Base-by-base conservation (phyloP, 2,113 vertebrate genomes). In the Anas platyrhynchos region DNA sequence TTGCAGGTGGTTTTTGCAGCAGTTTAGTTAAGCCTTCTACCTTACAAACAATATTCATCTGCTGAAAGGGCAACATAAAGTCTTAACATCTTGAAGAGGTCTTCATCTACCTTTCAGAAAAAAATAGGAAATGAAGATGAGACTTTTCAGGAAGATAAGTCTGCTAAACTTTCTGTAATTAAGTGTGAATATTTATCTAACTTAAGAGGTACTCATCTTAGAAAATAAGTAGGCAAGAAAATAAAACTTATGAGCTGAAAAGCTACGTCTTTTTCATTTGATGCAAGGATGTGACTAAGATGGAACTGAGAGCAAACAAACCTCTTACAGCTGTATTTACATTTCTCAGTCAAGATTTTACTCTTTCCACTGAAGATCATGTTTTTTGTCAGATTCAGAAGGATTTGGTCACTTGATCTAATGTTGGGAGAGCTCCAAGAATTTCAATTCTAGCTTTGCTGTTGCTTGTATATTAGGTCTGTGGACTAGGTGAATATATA, bases 401-500 rank as follows among this genome's bases (percentile, higher is more conserved):
- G 0, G 0, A 9, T 69, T 22, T 7, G 10, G 46, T 92, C 81
- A 61, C 22, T 92, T 65, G 65, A 32, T 89, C 63, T 80, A 58
- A 59, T 14, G 27, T 66, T 92, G 81, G 34, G 36, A 83, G 41
- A 74, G 36, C 16, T 83, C 72, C 82, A 82, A 38, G 59, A 92
- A 73, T 85, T 80, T 83, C 79, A 75, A 54, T 89, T 89, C 78
- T 76, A 67, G 38, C 25, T 89, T 82, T 92, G 34, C 78, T 85
- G 58, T 73, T 27, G 69, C 41, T 90, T 75, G 13, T 73, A 16
- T 67, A 56, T 69, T 95, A 83, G 20, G 69, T 88, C 79, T 56
- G 6, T 89, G 79, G 88, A 69, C 85, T 63, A 96, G 63, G n/a
- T 91, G 72, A 66, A 90, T 83, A 83, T 92, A 43, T 58, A 66